These are phyloP conservation scores for Centropus bengalensis DNA, from an alignment of 2,113 vertebrate species.

Conservation along the genomic window DNA sequence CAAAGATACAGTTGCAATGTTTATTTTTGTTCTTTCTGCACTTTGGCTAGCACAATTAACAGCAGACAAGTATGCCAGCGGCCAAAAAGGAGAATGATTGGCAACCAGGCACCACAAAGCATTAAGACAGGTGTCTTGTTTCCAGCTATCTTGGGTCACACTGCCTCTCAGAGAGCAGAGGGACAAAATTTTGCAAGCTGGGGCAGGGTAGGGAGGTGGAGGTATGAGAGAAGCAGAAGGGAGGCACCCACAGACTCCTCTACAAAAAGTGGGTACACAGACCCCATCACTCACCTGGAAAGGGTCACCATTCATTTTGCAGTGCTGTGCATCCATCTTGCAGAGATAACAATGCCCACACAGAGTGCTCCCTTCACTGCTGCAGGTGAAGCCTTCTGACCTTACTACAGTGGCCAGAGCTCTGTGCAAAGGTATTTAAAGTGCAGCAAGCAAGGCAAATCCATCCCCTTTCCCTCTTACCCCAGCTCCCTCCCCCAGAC, in stretches of 20 bases:
- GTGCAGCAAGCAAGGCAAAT: neutral
- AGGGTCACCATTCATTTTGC: constrained; percentile 47
- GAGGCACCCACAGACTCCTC: neutral
- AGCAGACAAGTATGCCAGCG: neutral
- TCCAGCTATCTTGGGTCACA: neutral
- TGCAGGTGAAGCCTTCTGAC: neutral
- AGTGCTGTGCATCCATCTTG: constrained; percentile 1
- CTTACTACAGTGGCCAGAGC: neutral
- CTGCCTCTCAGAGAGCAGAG: neutral
- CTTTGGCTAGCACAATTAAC: neutral
- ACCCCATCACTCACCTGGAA: constrained; percentile 34
- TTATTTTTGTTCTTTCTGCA: neutral
- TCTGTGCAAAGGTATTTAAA: constrained; percentile 57
- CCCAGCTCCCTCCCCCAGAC: constrained; percentile 11
- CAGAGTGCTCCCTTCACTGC: fast-evolving
- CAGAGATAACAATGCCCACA: neutral
- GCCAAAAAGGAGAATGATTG: neutral
- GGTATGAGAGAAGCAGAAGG: neutral
- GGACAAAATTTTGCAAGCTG: neutral
- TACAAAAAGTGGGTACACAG: neutral
- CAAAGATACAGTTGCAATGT: neutral
- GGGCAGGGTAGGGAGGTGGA: too few species aligned
- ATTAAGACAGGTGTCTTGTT: fast-evolving
- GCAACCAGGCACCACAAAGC: neutral
- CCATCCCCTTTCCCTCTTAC: neutral